Evolutionary conservation across 2,113 vertebrate species (phyloP).

Genomic region (Lontra canadensis): DNA sequence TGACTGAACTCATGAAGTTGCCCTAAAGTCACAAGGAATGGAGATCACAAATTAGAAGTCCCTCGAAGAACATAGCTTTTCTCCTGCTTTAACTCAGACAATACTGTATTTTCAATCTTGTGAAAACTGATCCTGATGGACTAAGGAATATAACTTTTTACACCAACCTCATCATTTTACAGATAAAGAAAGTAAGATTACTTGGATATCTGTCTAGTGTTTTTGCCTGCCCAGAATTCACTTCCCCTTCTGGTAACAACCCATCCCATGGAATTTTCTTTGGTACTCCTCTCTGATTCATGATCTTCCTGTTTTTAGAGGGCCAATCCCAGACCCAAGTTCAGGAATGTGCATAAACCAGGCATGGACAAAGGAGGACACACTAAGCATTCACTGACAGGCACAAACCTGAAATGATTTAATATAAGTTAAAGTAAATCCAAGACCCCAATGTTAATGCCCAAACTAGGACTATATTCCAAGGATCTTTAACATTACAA

Average conservation of each 20-base stretch:
- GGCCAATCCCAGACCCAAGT: background rate
- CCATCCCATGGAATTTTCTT: background rate
- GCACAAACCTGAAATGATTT: background rate
- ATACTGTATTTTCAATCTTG: background rate
- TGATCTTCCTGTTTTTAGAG: background rate
- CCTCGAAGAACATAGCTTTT: background rate
- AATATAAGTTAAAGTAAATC: background rate
- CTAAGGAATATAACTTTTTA: background rate
- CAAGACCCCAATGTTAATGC: background rate
- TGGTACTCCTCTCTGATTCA: background rate
- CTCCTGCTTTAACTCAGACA: background rate
- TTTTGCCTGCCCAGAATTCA: background rate
- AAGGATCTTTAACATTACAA: background rate
- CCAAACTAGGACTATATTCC: background rate
- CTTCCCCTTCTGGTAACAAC: background rate
- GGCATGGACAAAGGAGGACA: background rate
- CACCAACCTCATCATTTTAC: background rate
- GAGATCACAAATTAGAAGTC: constrained; percentile 36
- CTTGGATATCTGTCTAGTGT: background rate
- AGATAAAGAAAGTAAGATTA: background rate
- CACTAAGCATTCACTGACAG: background rate
- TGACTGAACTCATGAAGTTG: constrained; percentile 51
- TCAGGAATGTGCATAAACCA: background rate
- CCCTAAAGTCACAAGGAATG: background rate
- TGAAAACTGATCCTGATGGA: background rate